phyloP scores from a whole-genome alignment of 2,113 vertebrate genomes.

The Aythya baeri region DNA sequence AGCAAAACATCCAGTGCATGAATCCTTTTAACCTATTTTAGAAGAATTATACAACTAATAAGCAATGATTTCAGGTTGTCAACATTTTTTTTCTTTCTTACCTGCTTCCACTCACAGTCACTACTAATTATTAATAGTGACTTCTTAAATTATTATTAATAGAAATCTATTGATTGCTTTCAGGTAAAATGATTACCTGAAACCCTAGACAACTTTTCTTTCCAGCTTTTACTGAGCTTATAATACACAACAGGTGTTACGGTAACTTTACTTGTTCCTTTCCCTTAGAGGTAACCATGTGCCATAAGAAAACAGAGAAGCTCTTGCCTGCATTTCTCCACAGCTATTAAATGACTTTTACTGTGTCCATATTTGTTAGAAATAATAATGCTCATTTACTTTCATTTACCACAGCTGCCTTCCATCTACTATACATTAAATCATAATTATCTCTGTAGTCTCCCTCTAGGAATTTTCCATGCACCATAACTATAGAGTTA shows the following conservation, averaged over 20 bases:
- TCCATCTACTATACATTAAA: neutral
- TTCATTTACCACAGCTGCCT: neutral
- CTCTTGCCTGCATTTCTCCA: neutral
- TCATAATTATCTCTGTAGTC: neutral
- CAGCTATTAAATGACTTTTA: neutral
- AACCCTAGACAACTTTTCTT: constrained; percentile 37
- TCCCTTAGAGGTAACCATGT: neutral
- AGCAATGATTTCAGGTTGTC: neutral
- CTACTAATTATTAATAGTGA: neutral
- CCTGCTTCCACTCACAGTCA: neutral
- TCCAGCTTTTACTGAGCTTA: neutral
- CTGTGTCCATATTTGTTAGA: neutral
- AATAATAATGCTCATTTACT: neutral
- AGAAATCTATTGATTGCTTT: neutral
- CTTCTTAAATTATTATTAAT: no score
- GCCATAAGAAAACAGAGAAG: neutral
- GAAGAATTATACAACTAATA: neutral
- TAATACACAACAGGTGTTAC: constrained; percentile 23
- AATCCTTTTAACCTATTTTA: neutral
- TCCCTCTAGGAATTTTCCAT: neutral
- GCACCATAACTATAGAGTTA: neutral
- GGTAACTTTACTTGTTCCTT: neutral
- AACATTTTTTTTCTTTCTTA: neutral
- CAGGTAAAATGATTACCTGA: neutral
- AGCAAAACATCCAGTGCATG: neutral